phyloP scores from a whole-genome alignment of 2,797 vertebrate species.

The Takifugu rubripes region DNA sequence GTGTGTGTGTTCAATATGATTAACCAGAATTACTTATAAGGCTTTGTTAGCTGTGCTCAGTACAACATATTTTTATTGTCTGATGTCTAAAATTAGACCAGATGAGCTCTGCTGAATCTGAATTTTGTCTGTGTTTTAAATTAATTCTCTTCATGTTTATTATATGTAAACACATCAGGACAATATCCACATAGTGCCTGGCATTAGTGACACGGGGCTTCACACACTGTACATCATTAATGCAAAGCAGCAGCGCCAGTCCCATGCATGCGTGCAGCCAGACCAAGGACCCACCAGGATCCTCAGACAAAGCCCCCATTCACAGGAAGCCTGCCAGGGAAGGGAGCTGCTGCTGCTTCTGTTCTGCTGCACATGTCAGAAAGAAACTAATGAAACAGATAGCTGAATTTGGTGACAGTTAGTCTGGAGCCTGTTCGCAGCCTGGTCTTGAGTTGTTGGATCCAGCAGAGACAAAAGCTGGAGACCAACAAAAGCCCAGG shows the following conservation, averaged over 20 bases:
- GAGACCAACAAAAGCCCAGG: conserved; percentile 68
- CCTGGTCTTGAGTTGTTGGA: conserved; percentile 5
- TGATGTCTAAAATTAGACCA: too few relatives aligned
- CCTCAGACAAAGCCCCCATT: conserved; percentile 63
- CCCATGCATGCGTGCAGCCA: conserved; percentile 33
- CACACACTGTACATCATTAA: conserved; percentile 50
- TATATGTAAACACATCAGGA: background rate
- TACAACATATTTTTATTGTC: too few relatives aligned
- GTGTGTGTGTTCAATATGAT: too few relatives aligned
- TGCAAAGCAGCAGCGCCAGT: conserved; percentile 35
- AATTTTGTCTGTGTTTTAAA: background rate
- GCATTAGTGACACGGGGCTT: conserved; percentile 28
- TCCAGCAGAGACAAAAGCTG: conserved; percentile 52
- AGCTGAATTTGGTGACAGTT: too few relatives aligned
- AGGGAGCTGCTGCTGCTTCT: background rate
- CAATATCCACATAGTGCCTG: conserved; percentile 4
- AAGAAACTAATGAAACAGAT: background rate
- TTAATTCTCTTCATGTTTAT: background rate
- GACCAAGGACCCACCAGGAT: conserved; percentile 40
- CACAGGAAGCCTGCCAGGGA: conserved; percentile 15
- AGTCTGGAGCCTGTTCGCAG: too few relatives aligned
- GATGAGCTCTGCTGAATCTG: background rate
- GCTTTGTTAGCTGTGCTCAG: too few relatives aligned
- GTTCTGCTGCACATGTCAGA: background rate
- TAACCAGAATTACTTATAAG: too few relatives aligned